Percentiles rank a stretch among this genome's conserved stretches.
Conservation (phyloP, 2,797 vertebrate species). For the Vultur gryphus region DNA sequence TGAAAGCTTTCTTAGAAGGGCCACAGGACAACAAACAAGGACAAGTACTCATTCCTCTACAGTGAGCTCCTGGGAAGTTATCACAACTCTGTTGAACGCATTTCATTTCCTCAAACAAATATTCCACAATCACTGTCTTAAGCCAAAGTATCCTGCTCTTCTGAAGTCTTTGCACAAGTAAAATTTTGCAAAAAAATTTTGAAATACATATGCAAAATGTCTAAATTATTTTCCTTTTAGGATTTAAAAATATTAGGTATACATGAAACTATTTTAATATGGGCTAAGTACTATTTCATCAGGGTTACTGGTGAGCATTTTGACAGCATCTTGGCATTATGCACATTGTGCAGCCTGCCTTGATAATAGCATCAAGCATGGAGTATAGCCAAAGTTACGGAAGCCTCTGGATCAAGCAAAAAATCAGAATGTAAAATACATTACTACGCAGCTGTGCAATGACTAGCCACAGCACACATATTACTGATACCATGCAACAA, state of each 20-base stretch:
- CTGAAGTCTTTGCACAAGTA: neutral
- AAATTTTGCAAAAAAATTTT: neutral
- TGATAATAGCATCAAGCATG: neutral
- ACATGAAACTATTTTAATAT: neutral
- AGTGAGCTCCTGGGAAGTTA: neutral
- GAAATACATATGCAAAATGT: neutral
- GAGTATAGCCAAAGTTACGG: neutral
- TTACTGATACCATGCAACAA: neutral
- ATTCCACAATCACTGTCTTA: neutral
- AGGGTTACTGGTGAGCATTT: neutral
- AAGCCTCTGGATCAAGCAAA: neutral
- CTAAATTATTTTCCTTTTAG: neutral
- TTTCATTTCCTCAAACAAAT: neutral
- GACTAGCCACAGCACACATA: neutral
- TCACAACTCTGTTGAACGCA: neutral
- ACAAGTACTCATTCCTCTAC: neutral
- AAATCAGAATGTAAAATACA: neutral
- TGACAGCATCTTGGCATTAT: neutral
- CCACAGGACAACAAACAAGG: neutral
- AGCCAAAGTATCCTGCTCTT: neutral
- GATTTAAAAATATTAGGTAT: neutral
- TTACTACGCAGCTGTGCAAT: rapidly evolving
- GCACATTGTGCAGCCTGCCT: neutral
- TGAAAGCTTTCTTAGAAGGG: neutral
- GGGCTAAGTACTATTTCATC: neutral